A percentile compares a stretch with the other conserved stretches of the same genome.
Conservation (phyloP, 1,140 invertebrate species). For the Colletes gigas region DNA sequence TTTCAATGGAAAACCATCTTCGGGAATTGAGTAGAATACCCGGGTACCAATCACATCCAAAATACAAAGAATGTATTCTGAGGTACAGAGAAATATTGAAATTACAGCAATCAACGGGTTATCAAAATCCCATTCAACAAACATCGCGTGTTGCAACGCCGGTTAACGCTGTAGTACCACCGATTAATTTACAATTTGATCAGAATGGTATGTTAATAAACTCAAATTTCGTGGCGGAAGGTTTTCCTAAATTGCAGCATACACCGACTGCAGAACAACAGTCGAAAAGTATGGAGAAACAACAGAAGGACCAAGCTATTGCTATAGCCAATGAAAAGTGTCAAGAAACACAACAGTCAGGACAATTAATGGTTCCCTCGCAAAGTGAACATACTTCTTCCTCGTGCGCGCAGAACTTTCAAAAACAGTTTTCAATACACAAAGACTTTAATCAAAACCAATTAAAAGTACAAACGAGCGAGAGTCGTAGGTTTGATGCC, state of each 20-base stretch:
- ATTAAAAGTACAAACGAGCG: constrained; percentile 36
- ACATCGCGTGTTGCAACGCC: constrained; percentile 48
- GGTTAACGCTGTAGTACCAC: constrained; percentile 60
- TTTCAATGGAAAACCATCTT: constrained; percentile 74
- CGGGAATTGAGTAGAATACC: constrained; percentile 73
- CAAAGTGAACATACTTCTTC: constrained; percentile 31
- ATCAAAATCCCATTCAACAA: constrained; percentile 73
- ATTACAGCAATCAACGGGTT: constrained; percentile 73
- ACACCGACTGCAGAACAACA: constrained; percentile 30
- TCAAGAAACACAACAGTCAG: constrained; percentile 49
- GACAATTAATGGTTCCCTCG: constrained; percentile 50
- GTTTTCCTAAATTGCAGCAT: constrained; percentile 57
- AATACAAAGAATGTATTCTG: constrained; percentile 77
- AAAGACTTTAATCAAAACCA: constrained; percentile 50
- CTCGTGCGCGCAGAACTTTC: constrained; percentile 22
- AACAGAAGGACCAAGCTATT: constrained; percentile 35
- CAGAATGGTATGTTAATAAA: constrained; percentile 78
- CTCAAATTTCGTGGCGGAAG: constrained; percentile 68
- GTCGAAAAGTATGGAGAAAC: constrained; percentile 43
- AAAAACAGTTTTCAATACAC: constrained; percentile 36
- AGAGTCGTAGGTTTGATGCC: constrained; percentile 30
- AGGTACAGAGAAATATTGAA: constrained; percentile 74
- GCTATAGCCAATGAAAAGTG: constrained; percentile 24
- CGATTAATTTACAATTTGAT: constrained; percentile 79
- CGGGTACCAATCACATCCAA: constrained; percentile 75